Percentiles rank a stretch among this genome's conserved stretches.
These are phyloP conservation scores for Furcifer pardalis DNA, from an alignment of 2,797 vertebrate genomes.

Conservation along the genomic window DNA sequence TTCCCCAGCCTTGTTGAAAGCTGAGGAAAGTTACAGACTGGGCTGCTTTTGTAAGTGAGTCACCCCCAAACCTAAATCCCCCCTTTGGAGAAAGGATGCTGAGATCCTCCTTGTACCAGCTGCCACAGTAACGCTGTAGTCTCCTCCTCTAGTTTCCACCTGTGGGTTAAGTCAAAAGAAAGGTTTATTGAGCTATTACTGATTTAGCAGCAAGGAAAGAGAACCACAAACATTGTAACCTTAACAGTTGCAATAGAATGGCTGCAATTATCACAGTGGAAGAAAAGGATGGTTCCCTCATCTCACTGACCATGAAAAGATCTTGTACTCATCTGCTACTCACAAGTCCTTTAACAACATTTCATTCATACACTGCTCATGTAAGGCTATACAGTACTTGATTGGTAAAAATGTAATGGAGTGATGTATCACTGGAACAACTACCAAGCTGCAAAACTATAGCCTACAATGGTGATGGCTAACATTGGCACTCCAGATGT, in stretches of 20 bases:
- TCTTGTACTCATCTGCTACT: background rate
- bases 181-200: background rate
- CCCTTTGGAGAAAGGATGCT: background rate
- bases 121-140: background rate
- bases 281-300: background rate
- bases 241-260: background rate
- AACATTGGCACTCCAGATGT: too few relatives aligned
- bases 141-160: constrained; percentile 12
- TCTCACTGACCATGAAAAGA: background rate
- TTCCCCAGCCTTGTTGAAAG: constrained; percentile 9
- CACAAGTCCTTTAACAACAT: background rate
- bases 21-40: constrained; percentile 23
- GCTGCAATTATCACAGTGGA: background rate
- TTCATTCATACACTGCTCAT: background rate
- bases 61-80: constrained; percentile 15
- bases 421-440: too few relatives aligned
- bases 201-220: background rate
- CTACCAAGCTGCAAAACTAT: too few relatives aligned
- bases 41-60: constrained; percentile 14
- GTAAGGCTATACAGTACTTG: background rate
- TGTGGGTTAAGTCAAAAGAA: constrained; percentile 18
- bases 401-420: too few relatives aligned
- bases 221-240: background rate
- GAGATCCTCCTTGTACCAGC: background rate
- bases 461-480: too few relatives aligned